Conservation (phyloP, 2,113 vertebrate species). For the Raphicerus campestris region DNA sequence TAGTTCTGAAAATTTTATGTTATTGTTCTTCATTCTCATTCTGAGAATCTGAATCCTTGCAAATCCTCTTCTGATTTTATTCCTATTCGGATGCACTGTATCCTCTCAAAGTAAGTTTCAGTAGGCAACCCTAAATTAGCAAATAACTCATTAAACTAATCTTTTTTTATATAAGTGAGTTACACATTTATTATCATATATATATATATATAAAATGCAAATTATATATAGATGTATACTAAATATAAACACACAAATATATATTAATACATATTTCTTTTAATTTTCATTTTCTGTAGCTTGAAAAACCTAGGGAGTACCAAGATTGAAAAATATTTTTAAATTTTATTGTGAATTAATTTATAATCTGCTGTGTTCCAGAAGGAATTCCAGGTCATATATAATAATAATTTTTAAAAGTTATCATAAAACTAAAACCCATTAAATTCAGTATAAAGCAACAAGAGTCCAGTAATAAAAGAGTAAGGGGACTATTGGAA, state of each 20-base stretch:
- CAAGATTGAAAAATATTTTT: not conserved
- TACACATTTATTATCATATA: not conserved
- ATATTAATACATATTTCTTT: not conserved
- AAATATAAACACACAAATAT: not conserved
- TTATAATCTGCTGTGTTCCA: not conserved
- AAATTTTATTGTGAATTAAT: not conserved
- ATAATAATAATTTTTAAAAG: not conserved
- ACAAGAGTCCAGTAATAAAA: not conserved
- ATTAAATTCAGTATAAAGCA: not conserved
- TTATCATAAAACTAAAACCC: not conserved
- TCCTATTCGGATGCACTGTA: not conserved
- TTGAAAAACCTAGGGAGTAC: not conserved
- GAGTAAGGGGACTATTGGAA: not conserved
- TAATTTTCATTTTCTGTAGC: not conserved
- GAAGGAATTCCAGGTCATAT: not conserved
- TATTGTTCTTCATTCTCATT: not conserved
- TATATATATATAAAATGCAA: not conserved
- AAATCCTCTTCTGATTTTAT: not conserved
- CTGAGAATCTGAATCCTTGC: not conserved
- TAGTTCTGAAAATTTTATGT: not conserved
- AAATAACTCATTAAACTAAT: not conserved
- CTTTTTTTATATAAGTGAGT: not conserved
- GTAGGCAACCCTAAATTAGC: not conserved
- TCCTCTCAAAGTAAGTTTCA: not conserved
- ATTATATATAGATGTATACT: not conserved